Evolutionary conservation across 2,113 vertebrate species (phyloP).

Genomic region (Microtus montanus): DNA sequence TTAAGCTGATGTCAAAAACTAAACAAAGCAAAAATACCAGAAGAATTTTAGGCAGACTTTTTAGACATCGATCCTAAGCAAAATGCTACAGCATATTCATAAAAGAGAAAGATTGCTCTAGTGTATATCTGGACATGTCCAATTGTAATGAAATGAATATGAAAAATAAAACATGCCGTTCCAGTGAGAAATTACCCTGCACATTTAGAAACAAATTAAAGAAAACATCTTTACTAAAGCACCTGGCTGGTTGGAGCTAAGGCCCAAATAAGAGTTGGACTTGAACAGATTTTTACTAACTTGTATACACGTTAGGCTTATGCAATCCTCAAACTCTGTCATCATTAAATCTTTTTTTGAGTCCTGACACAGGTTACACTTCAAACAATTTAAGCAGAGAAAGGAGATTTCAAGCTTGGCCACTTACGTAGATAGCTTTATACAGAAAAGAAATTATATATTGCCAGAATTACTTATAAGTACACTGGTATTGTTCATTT

Average conservation of each 20-base stretch:
- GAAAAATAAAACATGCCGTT: background rate
- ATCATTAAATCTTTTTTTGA: background rate
- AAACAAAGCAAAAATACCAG: background rate
- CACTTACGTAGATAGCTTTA: background rate
- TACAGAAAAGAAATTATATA: background rate
- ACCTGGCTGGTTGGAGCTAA: background rate
- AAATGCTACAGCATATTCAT: background rate
- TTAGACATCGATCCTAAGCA: background rate
- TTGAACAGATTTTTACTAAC: background rate
- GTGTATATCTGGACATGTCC: background rate
- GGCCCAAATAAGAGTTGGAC: background rate
- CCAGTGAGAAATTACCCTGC: background rate
- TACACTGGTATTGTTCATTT: background rate
- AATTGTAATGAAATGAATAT: background rate
- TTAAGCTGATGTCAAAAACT: background rate
- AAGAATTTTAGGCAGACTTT: background rate
- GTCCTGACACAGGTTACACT: background rate
- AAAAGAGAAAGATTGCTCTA: background rate
- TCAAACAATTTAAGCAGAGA: background rate
- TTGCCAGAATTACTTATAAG: background rate
- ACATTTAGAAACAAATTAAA: background rate
- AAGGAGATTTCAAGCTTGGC: background rate
- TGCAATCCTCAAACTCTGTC: background rate
- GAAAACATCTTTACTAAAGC: background rate
- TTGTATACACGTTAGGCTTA: background rate